Conservation (phyloP, 92 coral and sea anemone species). For the Parazoanthus swiftii region DNA sequence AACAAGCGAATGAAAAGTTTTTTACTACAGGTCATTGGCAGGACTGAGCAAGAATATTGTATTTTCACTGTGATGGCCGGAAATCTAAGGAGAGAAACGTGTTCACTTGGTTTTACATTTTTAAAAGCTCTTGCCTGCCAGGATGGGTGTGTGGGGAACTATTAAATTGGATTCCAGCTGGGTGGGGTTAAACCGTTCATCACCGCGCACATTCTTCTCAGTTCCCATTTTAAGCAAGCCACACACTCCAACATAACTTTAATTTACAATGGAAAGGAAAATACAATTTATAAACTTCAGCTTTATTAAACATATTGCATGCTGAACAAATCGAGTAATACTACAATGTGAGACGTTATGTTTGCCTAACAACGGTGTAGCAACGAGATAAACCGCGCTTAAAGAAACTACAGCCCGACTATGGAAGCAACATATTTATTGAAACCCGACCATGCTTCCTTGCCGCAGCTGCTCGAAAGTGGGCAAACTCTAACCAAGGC, state of each 20-base stretch:
- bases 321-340: background rate
- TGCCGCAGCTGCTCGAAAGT: background rate
- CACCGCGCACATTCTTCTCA: background rate
- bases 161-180: too few relatives aligned
- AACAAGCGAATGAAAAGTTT: too few relatives aligned
- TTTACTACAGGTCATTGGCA: too few relatives aligned
- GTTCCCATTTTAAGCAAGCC: background rate
- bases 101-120: too few relatives aligned
- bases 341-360: background rate
- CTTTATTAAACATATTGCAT: background rate
- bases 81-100: too few relatives aligned
- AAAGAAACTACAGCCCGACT: background rate
- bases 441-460: background rate
- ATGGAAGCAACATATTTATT: too few relatives aligned
- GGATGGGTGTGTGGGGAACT: too few relatives aligned
- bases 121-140: too few relatives aligned
- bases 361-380: background rate
- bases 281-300: background rate
- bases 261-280: background rate
- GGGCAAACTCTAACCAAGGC: background rate
- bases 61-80: too few relatives aligned
- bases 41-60: too few relatives aligned
- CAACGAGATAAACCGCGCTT: background rate
- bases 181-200: too few relatives aligned
- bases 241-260: background rate